Percentiles rank a stretch among this genome's conserved stretches.
Conservation (phyloP, 2,888 invertebrate genomes). For the Lepidochitona cinerea region DNA sequence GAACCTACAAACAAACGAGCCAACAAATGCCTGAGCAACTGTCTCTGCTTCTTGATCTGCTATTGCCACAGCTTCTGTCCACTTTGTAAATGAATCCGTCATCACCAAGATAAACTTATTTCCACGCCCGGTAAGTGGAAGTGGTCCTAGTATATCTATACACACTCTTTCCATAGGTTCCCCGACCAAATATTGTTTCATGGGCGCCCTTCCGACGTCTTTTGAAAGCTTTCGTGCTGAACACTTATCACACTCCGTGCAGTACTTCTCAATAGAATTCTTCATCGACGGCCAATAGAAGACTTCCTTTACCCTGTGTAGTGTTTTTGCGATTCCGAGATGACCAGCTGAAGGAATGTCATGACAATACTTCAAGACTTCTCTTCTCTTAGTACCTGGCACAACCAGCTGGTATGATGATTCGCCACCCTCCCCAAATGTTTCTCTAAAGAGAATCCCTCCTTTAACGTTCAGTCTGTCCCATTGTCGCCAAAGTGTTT, state of each 20-base stretch:
- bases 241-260: constrained; percentile 14
- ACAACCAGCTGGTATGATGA: constrained; percentile 10
- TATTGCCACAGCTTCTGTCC: neutral
- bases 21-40: neutral
- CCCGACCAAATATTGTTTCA: neutral
- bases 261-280: constrained; percentile 11
- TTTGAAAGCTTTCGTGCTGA: constrained; percentile 18
- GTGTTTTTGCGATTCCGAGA: constrained; percentile 21
- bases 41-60: neutral
- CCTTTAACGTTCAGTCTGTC: constrained; percentile 9
- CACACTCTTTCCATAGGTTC: neutral
- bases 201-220: constrained; percentile 10
- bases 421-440: constrained; percentile 13
- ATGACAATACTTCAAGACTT: constrained; percentile 1
- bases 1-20: constrained; percentile 4
- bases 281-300: constrained; percentile 24
- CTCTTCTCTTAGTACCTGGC: neutral
- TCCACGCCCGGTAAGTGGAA: neutral
- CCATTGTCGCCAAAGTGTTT: constrained; percentile 17
- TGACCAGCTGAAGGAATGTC: constrained; percentile 17
- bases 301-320: neutral
- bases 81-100: neutral
- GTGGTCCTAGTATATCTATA: neutral
- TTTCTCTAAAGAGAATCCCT: constrained; percentile 14
- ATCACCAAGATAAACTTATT: neutral